Evolutionary conservation across 30 jellyfish, hydroid and myxozoan species (phyloP), one percentile per base, ranked within the genome.

Genomic region (Hydractinia symbiolongicarpus): DNA sequence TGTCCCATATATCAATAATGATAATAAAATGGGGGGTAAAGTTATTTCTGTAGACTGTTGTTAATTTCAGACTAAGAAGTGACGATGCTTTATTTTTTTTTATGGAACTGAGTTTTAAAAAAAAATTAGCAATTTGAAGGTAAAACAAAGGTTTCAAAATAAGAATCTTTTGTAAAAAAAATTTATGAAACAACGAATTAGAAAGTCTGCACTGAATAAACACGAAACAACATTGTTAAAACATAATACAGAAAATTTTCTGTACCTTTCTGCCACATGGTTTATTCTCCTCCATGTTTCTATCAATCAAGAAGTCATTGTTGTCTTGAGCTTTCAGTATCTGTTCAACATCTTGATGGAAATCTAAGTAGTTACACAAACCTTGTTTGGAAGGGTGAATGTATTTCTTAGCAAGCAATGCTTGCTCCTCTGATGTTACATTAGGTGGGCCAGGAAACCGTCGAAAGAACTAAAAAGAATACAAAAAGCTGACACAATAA

Each of bases 371-470:
- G 66, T 87, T 86, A 70, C 98, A 92, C 76, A 92, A 61, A 19
- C 93, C 95, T 8, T 79, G 82, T 54, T 86, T 86, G 10, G 83
- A 79, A 44, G 95, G 95, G 56, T 87, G 88, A 51, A 81, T 52
- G 85, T 92, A 92, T 77, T 86, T 87, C 53, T 85, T 73, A 20
- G 95, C 95, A 8, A 92, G 61, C 74, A 92, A 79, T 7, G 86
- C 71, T 87, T 81, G 77, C 72, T 92, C 98, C 61, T 78, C 69
- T 72, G 82, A 89, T 50, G 66, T 67, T 4, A 92, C 93, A 67
- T 92, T 95, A 8, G 96, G 61, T 61, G 96, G 98, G 8, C 98
- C 98, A 61, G 98, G 98, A 54, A 92, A 86, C 82, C 98, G 87
- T 49, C 98, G 83, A 52, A 78, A 92, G 66, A 92, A 92, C 98